phyloP scores from a whole-genome alignment of 1,140 invertebrate species.

The Zaprionus camerounensis region DNA sequence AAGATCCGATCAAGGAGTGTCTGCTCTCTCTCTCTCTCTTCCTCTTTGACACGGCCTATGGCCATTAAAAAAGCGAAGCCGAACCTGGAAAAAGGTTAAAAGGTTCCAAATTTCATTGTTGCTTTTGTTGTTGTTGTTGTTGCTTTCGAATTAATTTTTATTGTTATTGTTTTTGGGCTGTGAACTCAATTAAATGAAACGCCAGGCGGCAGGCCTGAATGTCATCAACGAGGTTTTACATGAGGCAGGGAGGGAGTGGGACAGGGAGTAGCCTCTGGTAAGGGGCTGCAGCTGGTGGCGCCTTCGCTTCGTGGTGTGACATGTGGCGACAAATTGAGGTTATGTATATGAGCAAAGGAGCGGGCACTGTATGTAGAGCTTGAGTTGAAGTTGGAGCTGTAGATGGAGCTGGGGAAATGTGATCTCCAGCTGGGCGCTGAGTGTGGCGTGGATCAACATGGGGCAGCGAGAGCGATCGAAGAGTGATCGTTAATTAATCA shows the following conservation, averaged over 20 bases:
- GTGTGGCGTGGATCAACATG: conserved; percentile 17
- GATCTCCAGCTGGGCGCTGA: conserved; percentile 31
- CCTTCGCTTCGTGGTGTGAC: conserved; percentile 64
- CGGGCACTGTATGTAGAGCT: not conserved
- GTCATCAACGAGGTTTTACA: conserved; percentile 62
- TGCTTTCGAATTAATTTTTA: conserved; percentile 80
- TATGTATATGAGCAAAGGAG: conserved; percentile 41
- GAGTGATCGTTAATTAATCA: conserved; percentile 47
- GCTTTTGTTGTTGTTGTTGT: conserved; percentile 46
- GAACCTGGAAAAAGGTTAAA: conserved; percentile 76
- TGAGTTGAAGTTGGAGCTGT: not conserved
- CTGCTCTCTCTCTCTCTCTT: conserved; percentile 43
- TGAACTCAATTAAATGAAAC: conserved; percentile 81
- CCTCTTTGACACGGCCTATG: conserved; percentile 18
- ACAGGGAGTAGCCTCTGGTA: not conserved
- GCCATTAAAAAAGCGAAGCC: conserved; percentile 64
- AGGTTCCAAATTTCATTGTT: conserved; percentile 73
- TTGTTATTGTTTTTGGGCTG: conserved; percentile 78
- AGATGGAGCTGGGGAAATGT: not conserved
- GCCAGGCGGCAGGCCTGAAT: conserved; percentile 69
- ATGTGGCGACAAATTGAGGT: conserved; percentile 78
- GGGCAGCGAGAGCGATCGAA: conserved; percentile 8
- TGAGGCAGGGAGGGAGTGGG: not conserved
- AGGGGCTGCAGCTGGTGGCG: conserved; percentile 60
- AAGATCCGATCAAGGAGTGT: conserved; percentile 66